phyloP scores from a whole-genome alignment of 1,140 invertebrate species.

The Macrosteles quadrilineatus region DNA sequence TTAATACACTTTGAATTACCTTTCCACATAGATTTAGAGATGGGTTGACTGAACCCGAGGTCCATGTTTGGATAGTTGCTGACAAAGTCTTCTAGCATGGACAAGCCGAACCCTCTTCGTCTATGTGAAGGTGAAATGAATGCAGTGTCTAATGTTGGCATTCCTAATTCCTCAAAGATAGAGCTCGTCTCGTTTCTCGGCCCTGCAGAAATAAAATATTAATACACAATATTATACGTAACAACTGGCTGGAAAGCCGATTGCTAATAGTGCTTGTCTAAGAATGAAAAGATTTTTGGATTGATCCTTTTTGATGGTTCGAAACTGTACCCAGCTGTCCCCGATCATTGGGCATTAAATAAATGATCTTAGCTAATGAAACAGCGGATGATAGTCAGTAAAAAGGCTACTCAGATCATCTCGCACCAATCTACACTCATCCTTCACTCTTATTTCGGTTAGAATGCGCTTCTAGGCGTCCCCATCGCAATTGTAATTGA shows the following conservation, averaged over 20 bases:
- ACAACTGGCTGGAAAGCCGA: not conserved
- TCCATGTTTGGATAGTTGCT: constrained; percentile 40
- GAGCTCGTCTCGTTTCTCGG: constrained; percentile 43
- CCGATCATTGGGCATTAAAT: too few species aligned
- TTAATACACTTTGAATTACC: constrained; percentile 46
- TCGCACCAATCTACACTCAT: too few species aligned
- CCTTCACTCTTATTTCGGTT: too few species aligned
- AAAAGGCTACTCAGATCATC: too few species aligned
- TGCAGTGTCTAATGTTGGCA: constrained; percentile 48
- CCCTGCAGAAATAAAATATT: not conserved
- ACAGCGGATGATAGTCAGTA: too few species aligned
- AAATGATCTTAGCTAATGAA: too few species aligned
- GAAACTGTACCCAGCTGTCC: too few species aligned
- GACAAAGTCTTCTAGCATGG: constrained; percentile 41
- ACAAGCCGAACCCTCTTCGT: constrained; percentile 43
- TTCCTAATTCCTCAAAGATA: constrained; percentile 42
- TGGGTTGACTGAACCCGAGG: constrained; percentile 47
- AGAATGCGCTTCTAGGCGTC: not conserved
- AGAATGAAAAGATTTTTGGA: not conserved
- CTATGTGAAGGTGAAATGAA: constrained; percentile 43
- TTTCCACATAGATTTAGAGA: constrained; percentile 47
- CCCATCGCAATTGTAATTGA: not conserved
- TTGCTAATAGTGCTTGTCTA: not conserved
- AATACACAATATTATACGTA: not conserved
- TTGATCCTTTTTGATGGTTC: too few species aligned